These are phyloP conservation scores for Slavum lentiscoides DNA, from an alignment of 2,888 invertebrate species.

Conservation along the genomic window DNA sequence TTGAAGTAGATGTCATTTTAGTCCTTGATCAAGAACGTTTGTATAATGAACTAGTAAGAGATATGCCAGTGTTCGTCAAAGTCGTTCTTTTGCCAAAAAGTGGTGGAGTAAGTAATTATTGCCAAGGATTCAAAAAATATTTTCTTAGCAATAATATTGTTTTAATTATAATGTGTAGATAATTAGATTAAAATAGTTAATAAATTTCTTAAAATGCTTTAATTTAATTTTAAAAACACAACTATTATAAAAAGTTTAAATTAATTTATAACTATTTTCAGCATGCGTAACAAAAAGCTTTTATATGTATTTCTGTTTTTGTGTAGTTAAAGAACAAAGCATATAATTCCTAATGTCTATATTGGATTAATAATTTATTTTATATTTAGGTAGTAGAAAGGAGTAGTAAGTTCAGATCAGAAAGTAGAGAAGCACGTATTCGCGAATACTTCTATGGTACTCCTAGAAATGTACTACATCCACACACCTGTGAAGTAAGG, in stretches of 20 bases:
- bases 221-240: too few species aligned
- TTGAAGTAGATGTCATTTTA: conserved; percentile 93
- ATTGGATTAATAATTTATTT: background rate
- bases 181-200: too few species aligned
- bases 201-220: too few species aligned
- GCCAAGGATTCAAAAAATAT: background rate
- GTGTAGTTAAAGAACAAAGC: too few species aligned
- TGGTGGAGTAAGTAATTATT: conserved; percentile 76
- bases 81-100: conserved; percentile 92
- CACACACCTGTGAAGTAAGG: conserved; percentile 92
- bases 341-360: background rate
- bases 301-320: too few species aligned
- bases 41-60: conserved; percentile 89
- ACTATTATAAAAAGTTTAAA: too few species aligned
- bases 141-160: background rate
- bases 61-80: conserved; percentile 91
- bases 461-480: conserved; percentile 75
- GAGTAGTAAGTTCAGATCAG: conserved; percentile 71
- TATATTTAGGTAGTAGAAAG: conserved; percentile 78
- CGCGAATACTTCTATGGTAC: conserved; percentile 95
- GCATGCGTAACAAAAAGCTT: too few species aligned
- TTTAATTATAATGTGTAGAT: too few species aligned
- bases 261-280: too few species aligned
- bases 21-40: conserved; percentile 95
- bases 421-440: conserved; percentile 78